Percentiles rank a stretch among this genome's conserved stretches.
phyloP scores from a whole-genome alignment of 2,888 invertebrate genomes.

The Gasteruption jaculator region DNA sequence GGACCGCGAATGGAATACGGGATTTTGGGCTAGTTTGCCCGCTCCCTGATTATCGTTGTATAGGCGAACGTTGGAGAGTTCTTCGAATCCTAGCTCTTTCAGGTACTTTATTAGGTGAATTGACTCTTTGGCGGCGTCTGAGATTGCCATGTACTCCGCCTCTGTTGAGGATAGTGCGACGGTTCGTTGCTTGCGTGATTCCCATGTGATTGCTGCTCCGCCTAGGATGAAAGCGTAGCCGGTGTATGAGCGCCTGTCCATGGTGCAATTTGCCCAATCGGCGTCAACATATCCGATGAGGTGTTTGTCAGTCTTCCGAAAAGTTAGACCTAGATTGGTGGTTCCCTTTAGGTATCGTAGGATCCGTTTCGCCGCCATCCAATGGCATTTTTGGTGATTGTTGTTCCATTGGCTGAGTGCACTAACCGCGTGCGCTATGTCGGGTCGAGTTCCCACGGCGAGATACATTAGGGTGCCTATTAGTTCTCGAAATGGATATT shows the following conservation, averaged over 20 bases:
- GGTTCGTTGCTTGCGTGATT: conserved; percentile 21
- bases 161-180: too few species aligned
- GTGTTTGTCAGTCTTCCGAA: too few species aligned
- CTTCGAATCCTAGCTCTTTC: conserved; percentile 5
- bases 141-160: too few species aligned
- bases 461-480: conserved; percentile 1
- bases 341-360: too few species aligned
- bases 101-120: conserved; percentile 14
- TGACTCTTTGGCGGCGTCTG: conserved; percentile 19
- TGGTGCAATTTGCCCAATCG: conserved; percentile 13
- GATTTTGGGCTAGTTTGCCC: conserved; percentile 9
- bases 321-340: conserved; percentile 3
- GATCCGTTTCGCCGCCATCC: conserved; percentile 11
- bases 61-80: background rate
- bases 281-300: conserved; percentile 18
- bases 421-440: background rate
- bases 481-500: too few species aligned
- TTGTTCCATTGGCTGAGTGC: conserved; percentile 7
- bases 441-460: too few species aligned
- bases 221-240: conserved; percentile 17
- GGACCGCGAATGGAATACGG: conserved; percentile 7
- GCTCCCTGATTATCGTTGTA: conserved; percentile 11
- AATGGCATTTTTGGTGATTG: background rate
- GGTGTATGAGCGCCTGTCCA: conserved; percentile 19
- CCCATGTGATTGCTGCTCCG: conserved; percentile 16